phyloP scores from a whole-genome alignment of 2,113 vertebrate genomes.

The Columba janthina region DNA sequence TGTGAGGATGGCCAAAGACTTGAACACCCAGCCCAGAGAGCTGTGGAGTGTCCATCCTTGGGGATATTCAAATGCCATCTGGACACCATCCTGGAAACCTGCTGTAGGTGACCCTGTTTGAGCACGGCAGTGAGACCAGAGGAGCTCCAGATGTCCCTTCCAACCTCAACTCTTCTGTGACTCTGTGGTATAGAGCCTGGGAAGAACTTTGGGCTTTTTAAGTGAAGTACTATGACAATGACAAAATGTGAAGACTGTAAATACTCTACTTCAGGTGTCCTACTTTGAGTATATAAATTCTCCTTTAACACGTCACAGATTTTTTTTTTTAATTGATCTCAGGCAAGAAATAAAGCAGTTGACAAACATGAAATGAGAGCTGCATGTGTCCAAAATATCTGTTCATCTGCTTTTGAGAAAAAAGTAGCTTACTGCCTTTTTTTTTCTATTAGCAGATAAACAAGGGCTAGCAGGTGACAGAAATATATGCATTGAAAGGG shows the following conservation, averaged over 20 bases:
- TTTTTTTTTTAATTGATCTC: not conserved
- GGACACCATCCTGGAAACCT: too few species aligned
- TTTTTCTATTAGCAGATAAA: not conserved
- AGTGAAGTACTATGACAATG: not conserved
- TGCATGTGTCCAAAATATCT: not conserved
- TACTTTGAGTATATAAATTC: not conserved
- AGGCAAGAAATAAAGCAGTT: not conserved
- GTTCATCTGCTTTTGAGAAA: not conserved
- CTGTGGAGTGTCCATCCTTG: not conserved
- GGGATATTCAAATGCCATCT: not conserved
- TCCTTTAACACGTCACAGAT: not conserved
- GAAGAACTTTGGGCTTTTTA: not conserved
- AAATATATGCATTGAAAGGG: not conserved
- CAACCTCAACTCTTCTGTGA: too few species aligned
- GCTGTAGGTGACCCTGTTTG: too few species aligned
- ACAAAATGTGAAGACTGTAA: not conserved
- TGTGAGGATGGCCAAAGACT: not conserved
- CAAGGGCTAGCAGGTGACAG: not conserved
- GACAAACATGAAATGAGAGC: not conserved
- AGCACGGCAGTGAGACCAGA: too few species aligned
- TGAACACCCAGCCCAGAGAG: not conserved
- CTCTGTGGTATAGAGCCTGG: not conserved
- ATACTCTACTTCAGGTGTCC: not conserved
- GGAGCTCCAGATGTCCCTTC: too few species aligned
- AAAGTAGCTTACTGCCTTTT: not conserved